Conservation (phyloP, 2,888 invertebrate species). For the Mythimna albipuncta region DNA sequence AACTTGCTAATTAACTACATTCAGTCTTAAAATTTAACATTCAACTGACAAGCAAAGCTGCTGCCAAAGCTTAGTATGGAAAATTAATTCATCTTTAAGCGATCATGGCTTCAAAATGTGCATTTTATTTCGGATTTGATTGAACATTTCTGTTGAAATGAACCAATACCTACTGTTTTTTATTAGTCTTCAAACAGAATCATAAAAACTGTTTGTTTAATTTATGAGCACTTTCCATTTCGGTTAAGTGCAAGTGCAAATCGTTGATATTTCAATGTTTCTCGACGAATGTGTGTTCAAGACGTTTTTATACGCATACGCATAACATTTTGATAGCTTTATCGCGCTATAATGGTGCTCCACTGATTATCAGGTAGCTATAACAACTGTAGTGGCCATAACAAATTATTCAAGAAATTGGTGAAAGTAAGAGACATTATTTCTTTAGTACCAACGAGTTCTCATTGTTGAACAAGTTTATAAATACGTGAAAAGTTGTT, state of each 20-base stretch:
- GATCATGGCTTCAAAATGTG: conserved; percentile 6
- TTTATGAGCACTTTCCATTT: conserved; percentile 33
- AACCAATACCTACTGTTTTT: conserved; percentile 33
- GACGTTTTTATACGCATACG: conserved; percentile 3
- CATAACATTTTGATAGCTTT: conserved; percentile 4
- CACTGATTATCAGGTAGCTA: too few species aligned
- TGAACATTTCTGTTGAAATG: conserved; percentile 13
- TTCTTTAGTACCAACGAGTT: not conserved
- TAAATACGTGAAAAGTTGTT: conserved; percentile 21
- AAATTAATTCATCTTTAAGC: conserved; percentile 35
- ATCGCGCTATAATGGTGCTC: not conserved
- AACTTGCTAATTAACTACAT: not conserved
- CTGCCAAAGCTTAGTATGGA: not conserved
- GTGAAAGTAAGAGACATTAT: not conserved
- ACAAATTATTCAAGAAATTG: not conserved
- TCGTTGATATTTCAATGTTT: conserved; percentile 24
- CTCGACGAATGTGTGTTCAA: not conserved
- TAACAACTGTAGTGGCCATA: not conserved
- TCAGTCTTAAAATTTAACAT: not conserved
- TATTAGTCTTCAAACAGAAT: conserved; percentile 19
- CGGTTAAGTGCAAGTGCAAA: conserved; percentile 19
- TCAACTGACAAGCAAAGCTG: conserved; percentile 5
- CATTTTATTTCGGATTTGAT: conserved; percentile 40
- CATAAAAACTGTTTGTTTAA: conserved; percentile 16
- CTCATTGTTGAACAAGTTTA: conserved; percentile 1